phyloP scores from a whole-genome alignment of 2,113 vertebrate species.

The Struthidea cinerea region DNA sequence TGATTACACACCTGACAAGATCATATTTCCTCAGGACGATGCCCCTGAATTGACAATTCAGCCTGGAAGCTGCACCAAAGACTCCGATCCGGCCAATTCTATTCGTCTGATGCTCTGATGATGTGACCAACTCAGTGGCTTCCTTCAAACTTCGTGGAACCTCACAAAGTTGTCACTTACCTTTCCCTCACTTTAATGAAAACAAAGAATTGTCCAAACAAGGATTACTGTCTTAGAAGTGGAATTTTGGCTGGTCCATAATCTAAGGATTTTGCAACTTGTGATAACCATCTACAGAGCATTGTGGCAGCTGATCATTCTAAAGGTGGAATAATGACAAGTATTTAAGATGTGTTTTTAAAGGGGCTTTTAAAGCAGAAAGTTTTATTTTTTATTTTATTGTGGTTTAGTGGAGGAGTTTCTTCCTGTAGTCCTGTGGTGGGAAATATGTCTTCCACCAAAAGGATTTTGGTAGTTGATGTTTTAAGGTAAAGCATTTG shows the following conservation, averaged over 20 bases:
- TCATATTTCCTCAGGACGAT: slow-evolving; percentile 88
- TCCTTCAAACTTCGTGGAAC: slow-evolving; percentile 4
- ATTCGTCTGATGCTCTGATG: slow-evolving; percentile 88
- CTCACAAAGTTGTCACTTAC: slow-evolving; percentile 36
- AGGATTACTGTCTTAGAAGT: slow-evolving; percentile 5
- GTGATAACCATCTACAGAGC: not conserved
- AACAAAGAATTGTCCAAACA: slow-evolving; percentile 2
- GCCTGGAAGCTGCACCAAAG: slow-evolving; percentile 83
- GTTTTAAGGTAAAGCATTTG: slow-evolving; percentile 45
- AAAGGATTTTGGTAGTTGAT: slow-evolving; percentile 36
- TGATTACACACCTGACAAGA: slow-evolving; percentile 94
- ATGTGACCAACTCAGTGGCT: slow-evolving; percentile 36
- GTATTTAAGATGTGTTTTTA: slow-evolving; percentile 61
- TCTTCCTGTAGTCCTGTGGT: slow-evolving; percentile 44
- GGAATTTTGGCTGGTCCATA: slow-evolving; percentile 26
- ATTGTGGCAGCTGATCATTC: not conserved
- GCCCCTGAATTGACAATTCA: slow-evolving; percentile 77
- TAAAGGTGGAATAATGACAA: slow-evolving; percentile 54
- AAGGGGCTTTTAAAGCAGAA: slow-evolving; percentile 64
- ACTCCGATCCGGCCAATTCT: slow-evolving; percentile 80
- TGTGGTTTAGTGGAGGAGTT: slow-evolving; percentile 44
- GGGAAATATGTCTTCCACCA: slow-evolving; percentile 68
- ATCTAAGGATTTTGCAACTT: not conserved
- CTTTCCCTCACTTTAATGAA: not conserved
- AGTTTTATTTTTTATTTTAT: slow-evolving; percentile 49